Evolutionary conservation across 2,888 invertebrate genomes (phyloP).

Genomic region (Hirtodrosophila duncani): DNA sequence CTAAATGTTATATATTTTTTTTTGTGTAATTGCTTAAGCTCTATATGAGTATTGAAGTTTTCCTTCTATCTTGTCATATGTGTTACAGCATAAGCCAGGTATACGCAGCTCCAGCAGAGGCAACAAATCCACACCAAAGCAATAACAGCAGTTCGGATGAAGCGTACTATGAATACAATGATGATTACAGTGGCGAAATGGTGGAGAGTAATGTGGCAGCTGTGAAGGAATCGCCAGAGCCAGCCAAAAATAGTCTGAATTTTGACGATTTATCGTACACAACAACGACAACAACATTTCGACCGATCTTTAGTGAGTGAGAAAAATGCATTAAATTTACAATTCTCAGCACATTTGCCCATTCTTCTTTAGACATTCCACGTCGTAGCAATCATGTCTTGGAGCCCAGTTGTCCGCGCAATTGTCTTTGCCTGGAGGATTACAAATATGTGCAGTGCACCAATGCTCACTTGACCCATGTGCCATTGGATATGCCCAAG

Average conservation of each 20-base stretch:
- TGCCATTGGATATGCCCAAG: conserved; percentile 78
- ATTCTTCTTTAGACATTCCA: conserved; percentile 52
- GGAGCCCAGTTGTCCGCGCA: conserved; percentile 73
- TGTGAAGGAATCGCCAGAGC: conserved; percentile 29
- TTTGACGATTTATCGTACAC: conserved; percentile 30
- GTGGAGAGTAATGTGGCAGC: conserved; percentile 20
- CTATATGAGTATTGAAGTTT: neutral
- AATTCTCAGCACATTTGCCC: neutral
- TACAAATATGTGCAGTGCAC: conserved; percentile 79
- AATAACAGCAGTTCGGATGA: conserved; percentile 35
- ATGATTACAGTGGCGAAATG: conserved; percentile 55
- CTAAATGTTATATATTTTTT: no score
- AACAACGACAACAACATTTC: conserved; percentile 60
- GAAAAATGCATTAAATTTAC: neutral
- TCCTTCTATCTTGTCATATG: neutral
- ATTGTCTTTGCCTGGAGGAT: conserved; percentile 74
- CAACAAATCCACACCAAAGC: conserved; percentile 41
- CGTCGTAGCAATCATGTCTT: conserved; percentile 72
- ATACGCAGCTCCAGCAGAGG: conserved; percentile 55
- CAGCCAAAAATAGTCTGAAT: conserved; percentile 48
- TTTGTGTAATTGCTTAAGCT: no score
- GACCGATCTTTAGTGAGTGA: conserved; percentile 60
- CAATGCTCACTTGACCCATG: conserved; percentile 79
- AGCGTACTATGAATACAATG: conserved; percentile 59
- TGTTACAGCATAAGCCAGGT: conserved; percentile 62